Base-by-base conservation (phyloP, 2,113 vertebrate species). In the Hylia prasina region DNA sequence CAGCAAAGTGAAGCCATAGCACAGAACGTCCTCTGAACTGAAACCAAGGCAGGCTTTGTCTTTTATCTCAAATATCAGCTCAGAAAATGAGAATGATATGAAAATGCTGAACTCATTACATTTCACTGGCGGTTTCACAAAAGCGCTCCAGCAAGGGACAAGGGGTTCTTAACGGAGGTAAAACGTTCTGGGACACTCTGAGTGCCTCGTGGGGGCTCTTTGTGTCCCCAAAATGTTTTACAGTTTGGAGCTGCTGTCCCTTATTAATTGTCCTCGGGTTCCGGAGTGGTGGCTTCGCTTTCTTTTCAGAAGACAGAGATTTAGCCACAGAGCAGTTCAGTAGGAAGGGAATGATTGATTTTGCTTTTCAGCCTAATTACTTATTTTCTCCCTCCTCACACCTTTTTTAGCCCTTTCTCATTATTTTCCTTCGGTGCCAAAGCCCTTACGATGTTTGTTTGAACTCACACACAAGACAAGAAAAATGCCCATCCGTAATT, bases 41-140 rank as follows among this genome's bases (percentile, higher is more conserved):
- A 77, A 97, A 98, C 97, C 97, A 97, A 98, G 98, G 96, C 97
- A 95, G 96, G 97, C 98, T 98, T 98, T 98, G 98, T 98, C 97
- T 98, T 97, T 98, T 98, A 98, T 98, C 98, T 98, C 92, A 94
- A 97, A 96, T 92, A 98, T 97, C 97, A 82, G 91, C 94, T 82
- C 65, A 70, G 96, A 97, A 96, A 98, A 97, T 95, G 69, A 92
- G 97, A 97, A 87, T 93, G 92, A 94, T 95, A 97, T 83, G 94
- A 97, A 90, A 96, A 94, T 15, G 68, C 87, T 87, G 42, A 94
- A 96, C 91, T 97, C 94, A 63, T 97, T 97, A 96, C 89, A 87
- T 97, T 98, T 97, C 61, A 90, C 96, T 96, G 58, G 72, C 0
- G 56, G 76, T 90, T 95, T 93, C 81, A 37, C 83, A 70, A 47